Conservation (phyloP, 2,888 invertebrate genomes). For the Stenchaetothrips biformis region DNA sequence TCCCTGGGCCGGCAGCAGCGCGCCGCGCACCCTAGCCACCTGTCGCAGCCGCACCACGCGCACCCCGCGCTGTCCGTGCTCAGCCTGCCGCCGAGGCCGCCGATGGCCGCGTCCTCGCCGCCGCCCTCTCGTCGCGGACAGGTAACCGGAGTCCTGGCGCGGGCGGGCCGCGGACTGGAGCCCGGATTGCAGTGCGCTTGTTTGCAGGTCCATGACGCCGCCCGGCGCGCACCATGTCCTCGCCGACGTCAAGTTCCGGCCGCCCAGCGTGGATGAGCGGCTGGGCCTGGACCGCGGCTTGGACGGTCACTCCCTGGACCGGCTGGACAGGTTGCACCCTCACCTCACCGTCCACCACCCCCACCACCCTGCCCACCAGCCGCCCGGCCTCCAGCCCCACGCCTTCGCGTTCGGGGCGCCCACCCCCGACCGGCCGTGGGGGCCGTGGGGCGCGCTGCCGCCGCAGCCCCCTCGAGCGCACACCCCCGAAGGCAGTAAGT, state of each 20-base stretch:
- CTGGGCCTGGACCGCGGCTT: constrained; percentile 40
- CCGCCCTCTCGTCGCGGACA: constrained; percentile 13
- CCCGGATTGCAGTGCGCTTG: too few species aligned
- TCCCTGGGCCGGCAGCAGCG: constrained; percentile 43
- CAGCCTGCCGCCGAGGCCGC: constrained; percentile 75
- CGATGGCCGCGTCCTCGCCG: constrained; percentile 46
- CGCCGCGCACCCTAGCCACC: too few species aligned
- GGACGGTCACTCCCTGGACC: too few species aligned
- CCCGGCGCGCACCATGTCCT: constrained; percentile 47
- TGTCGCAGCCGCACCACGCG: too few species aligned
- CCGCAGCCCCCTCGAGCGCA: not conserved
- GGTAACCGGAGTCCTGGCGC: not conserved
- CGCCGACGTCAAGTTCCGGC: constrained; percentile 57
- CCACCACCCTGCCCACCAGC: constrained; percentile 41
- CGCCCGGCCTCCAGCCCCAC: not conserved
- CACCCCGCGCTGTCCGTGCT: constrained; percentile 84
- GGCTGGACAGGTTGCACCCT: constrained; percentile 27
- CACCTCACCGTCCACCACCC: constrained; percentile 47
- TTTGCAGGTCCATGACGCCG: constrained; percentile 39
- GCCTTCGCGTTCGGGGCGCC: not conserved
- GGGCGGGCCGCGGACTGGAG: constrained; percentile 27
- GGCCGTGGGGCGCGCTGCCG: not conserved
- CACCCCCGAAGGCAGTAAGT: constrained; percentile 7
- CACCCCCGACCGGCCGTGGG: constrained; percentile 8
- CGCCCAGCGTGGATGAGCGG: constrained; percentile 63